These are phyloP conservation scores for Andrena bucephala DNA, from an alignment of 2,888 invertebrate genomes.

Conservation along the genomic window DNA sequence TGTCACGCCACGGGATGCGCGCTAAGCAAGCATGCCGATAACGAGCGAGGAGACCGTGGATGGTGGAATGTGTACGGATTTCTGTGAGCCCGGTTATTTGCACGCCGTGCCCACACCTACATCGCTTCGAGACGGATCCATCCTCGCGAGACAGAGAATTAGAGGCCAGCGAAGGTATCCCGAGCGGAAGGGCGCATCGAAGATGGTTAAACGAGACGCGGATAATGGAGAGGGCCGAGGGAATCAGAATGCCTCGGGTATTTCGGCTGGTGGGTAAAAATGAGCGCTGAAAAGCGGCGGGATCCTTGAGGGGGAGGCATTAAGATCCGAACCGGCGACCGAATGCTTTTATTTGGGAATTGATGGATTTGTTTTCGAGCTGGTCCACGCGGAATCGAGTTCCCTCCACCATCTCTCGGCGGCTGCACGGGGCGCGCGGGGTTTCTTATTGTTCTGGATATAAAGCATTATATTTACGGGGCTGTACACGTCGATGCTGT, in stretches of 20 bases:
- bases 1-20: conserved; percentile 40
- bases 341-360: conserved; percentile 40
- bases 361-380: conserved; percentile 53
- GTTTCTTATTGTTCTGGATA: conserved; percentile 7
- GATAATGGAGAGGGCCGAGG: conserved; percentile 41
- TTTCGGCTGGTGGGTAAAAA: conserved; percentile 40
- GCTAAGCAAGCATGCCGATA: conserved; percentile 56
- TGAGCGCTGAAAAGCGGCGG: conserved; percentile 19
- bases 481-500: neutral
- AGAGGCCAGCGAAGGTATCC: conserved; percentile 18
- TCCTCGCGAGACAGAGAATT: conserved; percentile 21
- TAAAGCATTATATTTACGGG: neutral
- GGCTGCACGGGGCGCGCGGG: neutral
- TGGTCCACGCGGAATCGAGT: conserved; percentile 15
- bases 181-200: conserved; percentile 14
- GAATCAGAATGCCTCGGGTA: conserved; percentile 29
- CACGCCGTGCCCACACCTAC: neutral
- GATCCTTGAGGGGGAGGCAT: conserved; percentile 30
- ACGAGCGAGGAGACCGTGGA: conserved; percentile 39
- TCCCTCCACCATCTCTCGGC: neutral
- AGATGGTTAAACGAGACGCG: conserved; percentile 38
- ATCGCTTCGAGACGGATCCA: neutral
- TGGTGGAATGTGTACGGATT: conserved; percentile 43
- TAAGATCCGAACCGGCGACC: conserved; percentile 33
- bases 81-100: conserved; percentile 41